Evolutionary conservation across 2,113 vertebrate genomes (phyloP).

Genomic region (Vulpes lagopus): DNA sequence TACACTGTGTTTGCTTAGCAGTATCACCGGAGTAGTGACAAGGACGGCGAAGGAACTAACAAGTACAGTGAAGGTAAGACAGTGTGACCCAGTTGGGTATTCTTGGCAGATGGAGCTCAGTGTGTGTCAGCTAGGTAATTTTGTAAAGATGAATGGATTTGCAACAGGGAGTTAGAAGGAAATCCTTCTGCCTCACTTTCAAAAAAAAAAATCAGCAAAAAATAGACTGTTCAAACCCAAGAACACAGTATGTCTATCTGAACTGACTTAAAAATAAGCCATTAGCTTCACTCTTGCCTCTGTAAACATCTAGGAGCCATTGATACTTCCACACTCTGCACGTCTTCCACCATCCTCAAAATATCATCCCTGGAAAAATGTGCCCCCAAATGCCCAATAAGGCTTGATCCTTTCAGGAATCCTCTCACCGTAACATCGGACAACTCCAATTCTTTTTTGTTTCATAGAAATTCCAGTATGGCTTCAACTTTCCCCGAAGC

Average conservation of each 20-base stretch:
- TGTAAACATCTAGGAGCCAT: not conserved
- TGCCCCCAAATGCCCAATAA: not conserved
- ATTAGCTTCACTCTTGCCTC: not conserved
- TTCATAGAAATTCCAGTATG: not conserved
- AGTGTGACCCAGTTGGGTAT: not conserved
- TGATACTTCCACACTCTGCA: not conserved
- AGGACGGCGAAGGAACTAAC: not conserved
- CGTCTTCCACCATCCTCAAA: not conserved
- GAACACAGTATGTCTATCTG: not conserved
- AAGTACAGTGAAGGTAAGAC: not conserved
- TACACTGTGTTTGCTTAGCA: not conserved
- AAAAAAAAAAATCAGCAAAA: not conserved
- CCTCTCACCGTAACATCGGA: not conserved
- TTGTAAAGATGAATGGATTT: slow-evolving; percentile 7
- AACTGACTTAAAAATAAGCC: not conserved
- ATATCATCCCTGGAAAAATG: not conserved
- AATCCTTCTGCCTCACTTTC: not conserved
- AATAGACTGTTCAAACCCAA: not conserved
- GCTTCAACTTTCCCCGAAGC: not conserved
- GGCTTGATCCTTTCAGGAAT: not conserved
- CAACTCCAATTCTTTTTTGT: not conserved
- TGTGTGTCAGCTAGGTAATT: not conserved
- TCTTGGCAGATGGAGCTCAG: not conserved
- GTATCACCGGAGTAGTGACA: not conserved
- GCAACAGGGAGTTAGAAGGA: not conserved